phyloP scores from a whole-genome alignment of 2,888 invertebrate species.

The Cerastis rubricosa region DNA sequence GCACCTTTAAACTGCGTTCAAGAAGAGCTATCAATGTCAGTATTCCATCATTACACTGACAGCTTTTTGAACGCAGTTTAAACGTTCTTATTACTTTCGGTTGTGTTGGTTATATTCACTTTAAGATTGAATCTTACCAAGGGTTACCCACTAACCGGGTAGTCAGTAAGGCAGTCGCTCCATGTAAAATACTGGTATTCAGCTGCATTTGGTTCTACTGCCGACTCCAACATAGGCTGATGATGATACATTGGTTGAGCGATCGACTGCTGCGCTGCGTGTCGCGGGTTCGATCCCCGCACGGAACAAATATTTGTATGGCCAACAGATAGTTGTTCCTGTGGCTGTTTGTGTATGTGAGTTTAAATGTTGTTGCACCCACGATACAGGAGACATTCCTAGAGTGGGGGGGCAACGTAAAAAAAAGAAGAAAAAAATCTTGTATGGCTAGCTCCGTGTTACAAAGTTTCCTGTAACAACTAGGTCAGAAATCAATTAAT shows the following conservation, averaged over 20 bases:
- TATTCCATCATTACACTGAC: background rate
- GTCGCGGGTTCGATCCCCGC: too few species aligned
- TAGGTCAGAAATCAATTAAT: slow-evolving; percentile 30
- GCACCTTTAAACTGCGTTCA: background rate
- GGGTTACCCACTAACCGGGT: background rate
- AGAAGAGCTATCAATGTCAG: background rate
- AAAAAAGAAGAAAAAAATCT: too few species aligned
- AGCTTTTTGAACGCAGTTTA: background rate
- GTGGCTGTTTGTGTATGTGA: too few species aligned
- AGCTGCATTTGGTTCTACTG: background rate
- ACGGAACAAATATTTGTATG: too few species aligned
- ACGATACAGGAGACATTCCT: too few species aligned
- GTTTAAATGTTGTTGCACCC: too few species aligned
- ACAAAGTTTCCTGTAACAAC: background rate
- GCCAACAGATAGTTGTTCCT: too few species aligned
- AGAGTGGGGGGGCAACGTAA: too few species aligned
- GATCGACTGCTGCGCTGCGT: too few species aligned
- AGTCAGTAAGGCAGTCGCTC: background rate
- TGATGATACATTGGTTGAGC: too few species aligned
- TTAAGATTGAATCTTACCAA: background rate
- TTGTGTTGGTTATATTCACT: background rate
- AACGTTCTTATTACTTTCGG: background rate
- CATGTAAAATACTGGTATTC: background rate
- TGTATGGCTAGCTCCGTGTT: background rate
- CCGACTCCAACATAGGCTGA: background rate